A percentile compares a stretch with the other conserved stretches of the same genome.
Conservation (phyloP, 2,888 invertebrate genomes). For the Crepidodera aurea region DNA sequence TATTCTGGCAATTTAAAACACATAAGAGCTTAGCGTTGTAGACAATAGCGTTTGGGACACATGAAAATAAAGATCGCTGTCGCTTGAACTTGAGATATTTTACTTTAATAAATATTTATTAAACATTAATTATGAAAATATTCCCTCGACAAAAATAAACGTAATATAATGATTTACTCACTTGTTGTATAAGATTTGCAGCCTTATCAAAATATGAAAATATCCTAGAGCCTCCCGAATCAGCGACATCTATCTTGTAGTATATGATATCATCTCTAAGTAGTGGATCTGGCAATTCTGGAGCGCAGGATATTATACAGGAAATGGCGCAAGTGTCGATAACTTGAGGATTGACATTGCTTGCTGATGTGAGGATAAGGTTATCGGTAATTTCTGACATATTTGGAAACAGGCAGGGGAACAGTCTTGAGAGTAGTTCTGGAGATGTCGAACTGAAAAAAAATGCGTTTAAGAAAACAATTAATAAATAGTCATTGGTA, state of each 20-base stretch:
- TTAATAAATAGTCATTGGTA: too few species aligned
- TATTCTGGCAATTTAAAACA: too few species aligned
- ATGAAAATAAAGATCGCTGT: too few species aligned
- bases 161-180: too few species aligned
- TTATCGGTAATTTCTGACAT: slow-evolving; percentile 77
- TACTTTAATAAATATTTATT: too few species aligned
- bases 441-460: slow-evolving; percentile 31
- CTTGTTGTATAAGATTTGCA: slow-evolving; percentile 80
- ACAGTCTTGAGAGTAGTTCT: slow-evolving; percentile 28
- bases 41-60: too few species aligned
- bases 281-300: slow-evolving; percentile 78
- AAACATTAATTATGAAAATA: too few species aligned
- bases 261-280: slow-evolving; percentile 66
- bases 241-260: slow-evolving; percentile 76
- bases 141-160: too few species aligned
- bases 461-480: neutral
- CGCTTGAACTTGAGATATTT: too few species aligned
- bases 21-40: too few species aligned
- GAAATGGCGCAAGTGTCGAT: slow-evolving; percentile 75
- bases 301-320: slow-evolving; percentile 82
- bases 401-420: slow-evolving; percentile 32
- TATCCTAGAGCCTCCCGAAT: slow-evolving; percentile 77
- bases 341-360: slow-evolving; percentile 73
- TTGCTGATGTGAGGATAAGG: slow-evolving; percentile 82
- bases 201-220: slow-evolving; percentile 78